Conservation (phyloP, 2,113 vertebrate genomes). For the Pelusios castaneus region DNA sequence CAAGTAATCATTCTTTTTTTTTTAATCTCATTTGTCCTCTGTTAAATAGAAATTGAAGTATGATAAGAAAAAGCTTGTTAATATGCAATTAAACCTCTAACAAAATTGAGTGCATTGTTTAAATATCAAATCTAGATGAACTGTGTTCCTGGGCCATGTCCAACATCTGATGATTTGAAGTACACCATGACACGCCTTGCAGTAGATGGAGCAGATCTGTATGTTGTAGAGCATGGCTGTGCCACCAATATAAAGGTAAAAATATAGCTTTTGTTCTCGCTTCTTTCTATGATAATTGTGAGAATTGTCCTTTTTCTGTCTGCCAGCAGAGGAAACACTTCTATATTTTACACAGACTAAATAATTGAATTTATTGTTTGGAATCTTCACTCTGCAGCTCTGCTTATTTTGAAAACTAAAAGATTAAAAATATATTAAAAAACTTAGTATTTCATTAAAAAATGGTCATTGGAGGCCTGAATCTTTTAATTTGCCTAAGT, state of each 20-base stretch:
- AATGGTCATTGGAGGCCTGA: background rate
- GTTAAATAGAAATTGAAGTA: background rate
- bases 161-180: constrained; percentile 93
- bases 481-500: background rate
- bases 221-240: constrained; percentile 94
- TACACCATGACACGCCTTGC: constrained; percentile 97
- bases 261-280: background rate
- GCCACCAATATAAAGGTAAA: constrained; percentile 92
- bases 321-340: background rate
- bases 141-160: constrained; percentile 90
- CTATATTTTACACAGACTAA: background rate
- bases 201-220: constrained; percentile 93
- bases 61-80: background rate
- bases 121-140: constrained; percentile 76
- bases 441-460: background rate
- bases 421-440: background rate
- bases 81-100: background rate
- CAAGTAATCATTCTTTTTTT: background rate
- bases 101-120: fast-evolving
- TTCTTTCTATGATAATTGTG: background rate
- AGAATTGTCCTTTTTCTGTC: background rate
- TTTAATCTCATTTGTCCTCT: background rate
- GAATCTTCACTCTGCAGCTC: background rate
- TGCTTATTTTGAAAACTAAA: background rate
- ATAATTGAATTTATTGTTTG: background rate